A percentile compares a stretch with the other conserved stretches of the same genome.
Evolutionary conservation across 2,113 vertebrate genomes (phyloP).

Genomic region (Bungarus multicinctus): DNA sequence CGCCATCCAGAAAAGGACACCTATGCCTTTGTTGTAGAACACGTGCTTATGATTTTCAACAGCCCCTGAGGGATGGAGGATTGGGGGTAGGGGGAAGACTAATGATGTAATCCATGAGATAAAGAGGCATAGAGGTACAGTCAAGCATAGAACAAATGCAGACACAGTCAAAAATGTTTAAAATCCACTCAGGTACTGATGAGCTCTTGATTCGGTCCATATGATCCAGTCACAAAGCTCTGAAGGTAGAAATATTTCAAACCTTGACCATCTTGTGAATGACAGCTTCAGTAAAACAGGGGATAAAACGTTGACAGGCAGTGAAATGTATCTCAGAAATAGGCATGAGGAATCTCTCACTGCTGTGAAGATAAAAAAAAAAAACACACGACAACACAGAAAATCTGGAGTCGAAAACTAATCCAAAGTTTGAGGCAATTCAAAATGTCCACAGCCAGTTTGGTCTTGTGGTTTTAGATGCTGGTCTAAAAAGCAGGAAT

Average conservation of each 20-base stretch:
- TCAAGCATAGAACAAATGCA: neutral
- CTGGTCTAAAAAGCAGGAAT: neutral
- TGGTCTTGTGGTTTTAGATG: neutral
- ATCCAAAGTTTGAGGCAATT: neutral
- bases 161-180: neutral
- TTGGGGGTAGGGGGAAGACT: neutral
- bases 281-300: neutral
- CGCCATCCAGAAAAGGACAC: neutral
- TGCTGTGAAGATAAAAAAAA: neutral
- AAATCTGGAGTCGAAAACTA: neutral
- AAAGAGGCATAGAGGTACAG: neutral
- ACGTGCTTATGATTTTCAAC: neutral
- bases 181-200: neutral
- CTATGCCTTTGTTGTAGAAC: neutral
- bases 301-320: neutral
- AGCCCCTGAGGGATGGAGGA: neutral
- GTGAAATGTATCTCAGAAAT: neutral
- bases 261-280: neutral
- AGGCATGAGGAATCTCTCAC: neutral
- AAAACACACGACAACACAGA: neutral
- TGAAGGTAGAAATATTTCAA: neutral
- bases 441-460: neutral
- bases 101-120: neutral
- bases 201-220: neutral
- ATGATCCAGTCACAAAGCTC: neutral